A percentile compares a stretch with the other conserved stretches of the same genome.
phyloP scores from a whole-genome alignment of 2,113 vertebrate genomes.

The Mormyrus iriodes region DNA sequence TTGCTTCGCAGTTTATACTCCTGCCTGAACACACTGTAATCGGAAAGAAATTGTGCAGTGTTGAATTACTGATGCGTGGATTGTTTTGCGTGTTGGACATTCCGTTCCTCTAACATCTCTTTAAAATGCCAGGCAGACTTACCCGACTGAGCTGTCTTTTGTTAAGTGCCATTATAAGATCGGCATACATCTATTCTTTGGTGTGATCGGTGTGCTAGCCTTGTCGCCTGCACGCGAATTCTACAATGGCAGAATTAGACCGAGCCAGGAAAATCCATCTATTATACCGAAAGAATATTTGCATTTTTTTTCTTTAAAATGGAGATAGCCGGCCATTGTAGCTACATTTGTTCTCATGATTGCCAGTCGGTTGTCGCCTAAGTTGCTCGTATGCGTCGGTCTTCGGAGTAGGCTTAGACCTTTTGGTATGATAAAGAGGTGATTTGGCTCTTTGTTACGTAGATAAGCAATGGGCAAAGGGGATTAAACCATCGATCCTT shows the following conservation, averaged over 20 bases:
- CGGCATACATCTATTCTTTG: conserved; percentile 51
- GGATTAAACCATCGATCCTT: conserved; percentile 45
- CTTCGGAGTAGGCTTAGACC: conserved; percentile 57
- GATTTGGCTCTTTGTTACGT: conserved; percentile 56
- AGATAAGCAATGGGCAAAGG: conserved; percentile 41
- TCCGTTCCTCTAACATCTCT: conserved; percentile 6
- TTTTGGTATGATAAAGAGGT: conserved; percentile 70
- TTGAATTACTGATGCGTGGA: conserved; percentile 38
- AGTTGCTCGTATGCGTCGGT: conserved; percentile 57
- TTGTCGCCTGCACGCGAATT: conserved; percentile 73
- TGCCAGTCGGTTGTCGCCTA: conserved; percentile 61
- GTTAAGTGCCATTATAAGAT: conserved; percentile 27
- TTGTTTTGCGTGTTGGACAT: conserved; percentile 28
- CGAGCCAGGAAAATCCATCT: conserved; percentile 49
- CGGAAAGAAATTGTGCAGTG: conserved; percentile 40
- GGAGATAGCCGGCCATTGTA: conserved; percentile 58
- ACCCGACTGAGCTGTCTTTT: conserved; percentile 35
- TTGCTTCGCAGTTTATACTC: conserved; percentile 14
- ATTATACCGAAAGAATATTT: conserved; percentile 58
- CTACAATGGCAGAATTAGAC: conserved; percentile 72
- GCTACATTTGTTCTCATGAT: conserved; percentile 69
- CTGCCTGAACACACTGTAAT: conserved; percentile 31
- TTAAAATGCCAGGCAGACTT: conserved; percentile 32
- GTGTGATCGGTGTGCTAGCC: conserved; percentile 71
- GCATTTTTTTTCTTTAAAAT: conserved; percentile 63